Evolutionary conservation across 1,140 invertebrate species (phyloP).

Genomic region (Drosophila aff.): DNA sequence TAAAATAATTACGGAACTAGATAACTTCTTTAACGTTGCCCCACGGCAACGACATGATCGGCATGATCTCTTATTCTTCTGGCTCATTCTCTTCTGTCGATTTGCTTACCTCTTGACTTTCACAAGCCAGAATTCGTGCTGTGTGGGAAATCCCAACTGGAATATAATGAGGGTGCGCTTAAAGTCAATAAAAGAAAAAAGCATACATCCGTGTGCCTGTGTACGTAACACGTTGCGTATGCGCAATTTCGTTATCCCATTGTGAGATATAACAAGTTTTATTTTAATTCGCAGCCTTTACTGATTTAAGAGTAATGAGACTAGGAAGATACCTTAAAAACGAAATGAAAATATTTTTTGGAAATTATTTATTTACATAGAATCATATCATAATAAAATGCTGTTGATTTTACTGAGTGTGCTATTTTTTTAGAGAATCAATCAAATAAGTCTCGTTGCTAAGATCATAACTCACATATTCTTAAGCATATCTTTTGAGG

Average conservation of each 20-base stretch:
- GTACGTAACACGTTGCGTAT: slow-evolving; percentile 50
- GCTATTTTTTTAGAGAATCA: not conserved
- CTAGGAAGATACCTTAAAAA: not conserved
- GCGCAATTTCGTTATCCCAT: slow-evolving; percentile 41
- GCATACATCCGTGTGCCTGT: slow-evolving; percentile 40
- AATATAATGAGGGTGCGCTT: slow-evolving; percentile 16
- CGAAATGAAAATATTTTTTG: not conserved
- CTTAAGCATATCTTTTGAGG: slow-evolving; percentile 30
- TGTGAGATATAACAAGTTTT: slow-evolving; percentile 6
- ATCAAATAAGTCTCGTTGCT: slow-evolving; percentile 1
- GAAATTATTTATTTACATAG: no score
- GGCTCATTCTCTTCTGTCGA: not conserved
- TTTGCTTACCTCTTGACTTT: slow-evolving; percentile 26
- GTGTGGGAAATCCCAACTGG: slow-evolving; percentile 54
- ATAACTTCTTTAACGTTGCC: not conserved
- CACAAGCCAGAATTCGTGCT: slow-evolving; percentile 37
- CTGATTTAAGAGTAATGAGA: not conserved
- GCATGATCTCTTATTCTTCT: slow-evolving; percentile 15
- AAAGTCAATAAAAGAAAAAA: slow-evolving; percentile 8
- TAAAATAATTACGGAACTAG: slow-evolving; percentile 44
- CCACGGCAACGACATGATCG: slow-evolving; percentile 9
- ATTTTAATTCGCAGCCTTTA: not conserved
- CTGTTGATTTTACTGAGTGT: not conserved
- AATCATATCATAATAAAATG: not conserved
- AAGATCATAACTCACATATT: not conserved